Base-by-base conservation (phyloP, 2,888 invertebrate genomes). In the Amphimallon solstitiale region DNA sequence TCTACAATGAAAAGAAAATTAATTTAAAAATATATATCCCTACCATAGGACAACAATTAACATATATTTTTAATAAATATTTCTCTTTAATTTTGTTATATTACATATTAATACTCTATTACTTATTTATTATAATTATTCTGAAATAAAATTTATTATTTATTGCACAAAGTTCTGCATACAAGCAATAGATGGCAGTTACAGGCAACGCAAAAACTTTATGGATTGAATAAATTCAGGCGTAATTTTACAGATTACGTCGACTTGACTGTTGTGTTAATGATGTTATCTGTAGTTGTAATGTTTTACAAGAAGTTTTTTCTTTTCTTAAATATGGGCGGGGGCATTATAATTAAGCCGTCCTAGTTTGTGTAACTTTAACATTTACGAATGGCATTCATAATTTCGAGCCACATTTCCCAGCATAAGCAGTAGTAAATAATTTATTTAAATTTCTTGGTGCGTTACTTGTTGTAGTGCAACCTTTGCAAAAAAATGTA, bases 311-410 rank as follows among this genome's bases (percentile, higher is more conserved):
- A 35, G 35, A 35, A 23, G 54, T 54, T 56, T 54, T 61, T 61
- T 60, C 60, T 60, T 60, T 35, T 35, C 29, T 29, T 70, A 68
- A 65, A 66, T 65, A 72, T 72, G 72, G 72, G 72, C 72, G 72
- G 70, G 69, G 72, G 72, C 70, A 70, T 43, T 23, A 56, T 56
- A 40, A 56, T 56, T 56, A 23, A 23, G 40, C 56, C 56, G 40
- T 56, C 56, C 40, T 23, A 56, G 23, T 56, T 40, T 56, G 56
- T 56, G 23, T 40, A 21, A 40, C 21, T 56, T 29, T 56, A 43
- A 56, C 40, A 40, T 56, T 38, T 56, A 56, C 14, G 40, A 43
- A 35, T 51, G 51, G 14, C 35, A 56, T 56, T 21, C 3, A 56
- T 38, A 43, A 56, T 56, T 23, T n/a, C 12, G 12, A 40, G 14